These are phyloP conservation scores for Leptopilina boulardi DNA, from an alignment of 1,140 invertebrate genomes.

Conservation along the genomic window DNA sequence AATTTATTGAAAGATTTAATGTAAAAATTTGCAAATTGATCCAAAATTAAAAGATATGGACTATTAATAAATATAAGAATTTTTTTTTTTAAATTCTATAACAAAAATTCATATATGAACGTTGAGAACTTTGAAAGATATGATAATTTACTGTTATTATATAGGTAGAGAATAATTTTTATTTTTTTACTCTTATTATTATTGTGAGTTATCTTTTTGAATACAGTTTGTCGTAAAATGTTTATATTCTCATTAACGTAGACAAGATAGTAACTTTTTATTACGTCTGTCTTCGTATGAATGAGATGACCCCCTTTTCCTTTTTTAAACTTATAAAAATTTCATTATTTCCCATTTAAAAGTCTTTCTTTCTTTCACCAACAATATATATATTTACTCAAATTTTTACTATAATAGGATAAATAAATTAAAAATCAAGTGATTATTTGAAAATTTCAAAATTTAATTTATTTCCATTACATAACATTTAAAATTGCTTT, in stretches of 20 bases:
- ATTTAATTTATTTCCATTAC: too few species aligned
- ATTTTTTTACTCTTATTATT: neutral
- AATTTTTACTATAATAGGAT: too few species aligned
- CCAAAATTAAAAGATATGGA: too few species aligned
- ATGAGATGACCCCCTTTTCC: constrained; percentile 17
- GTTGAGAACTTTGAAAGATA: neutral
- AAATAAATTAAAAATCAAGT: too few species aligned
- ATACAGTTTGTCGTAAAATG: neutral
- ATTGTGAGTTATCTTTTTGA: neutral
- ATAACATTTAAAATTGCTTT: too few species aligned
- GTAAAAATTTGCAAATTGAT: too few species aligned
- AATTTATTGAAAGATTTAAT: too few species aligned
- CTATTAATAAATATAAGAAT: too few species aligned
- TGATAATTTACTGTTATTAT: neutral
- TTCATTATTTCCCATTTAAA: neutral
- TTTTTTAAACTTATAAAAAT: constrained; percentile 4
- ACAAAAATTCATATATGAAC: too few species aligned
- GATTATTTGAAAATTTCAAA: too few species aligned
- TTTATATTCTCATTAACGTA: constrained; percentile 25
- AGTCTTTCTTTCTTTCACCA: neutral
- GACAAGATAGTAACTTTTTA: constrained; percentile 2
- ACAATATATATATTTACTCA: too few species aligned
- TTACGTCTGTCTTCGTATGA: neutral
- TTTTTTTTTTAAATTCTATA: too few species aligned
- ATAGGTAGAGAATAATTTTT: neutral